Conservation (phyloP, 37 sponge, comb jelly and placozoan species). For the Aphrocallistes beatrix region DNA sequence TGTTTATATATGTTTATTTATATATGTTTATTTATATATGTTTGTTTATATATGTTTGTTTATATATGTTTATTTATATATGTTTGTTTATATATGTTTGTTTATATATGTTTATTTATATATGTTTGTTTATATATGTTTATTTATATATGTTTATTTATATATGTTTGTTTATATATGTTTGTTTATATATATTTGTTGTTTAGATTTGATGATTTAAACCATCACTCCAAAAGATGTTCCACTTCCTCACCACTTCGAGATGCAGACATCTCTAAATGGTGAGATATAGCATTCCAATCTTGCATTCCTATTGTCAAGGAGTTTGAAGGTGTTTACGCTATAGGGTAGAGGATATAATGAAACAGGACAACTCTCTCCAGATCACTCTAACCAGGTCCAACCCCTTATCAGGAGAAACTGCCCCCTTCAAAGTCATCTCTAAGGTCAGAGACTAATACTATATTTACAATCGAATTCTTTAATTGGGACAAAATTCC, state of each 20-base stretch:
- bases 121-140: not conserved
- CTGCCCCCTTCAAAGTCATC: slow-evolving; percentile 61
- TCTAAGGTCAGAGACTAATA: slow-evolving; percentile 61
- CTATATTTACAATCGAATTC: no score
- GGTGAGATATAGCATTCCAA: not conserved
- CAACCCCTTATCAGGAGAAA: not conserved
- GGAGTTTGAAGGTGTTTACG: no score
- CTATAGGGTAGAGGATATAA: not conserved
- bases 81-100: not conserved
- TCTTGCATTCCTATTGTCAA: no score
- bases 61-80: not conserved
- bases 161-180: not conserved
- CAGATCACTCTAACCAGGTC: not conserved
- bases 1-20: not conserved
- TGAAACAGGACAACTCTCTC: not conserved
- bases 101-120: not conserved
- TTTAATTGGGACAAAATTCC: no score
- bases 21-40: not conserved
- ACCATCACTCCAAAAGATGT: not conserved
- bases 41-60: not conserved
- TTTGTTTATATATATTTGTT: not conserved
- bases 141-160: not conserved
- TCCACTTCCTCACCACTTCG: not conserved
- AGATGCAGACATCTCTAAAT: not conserved
- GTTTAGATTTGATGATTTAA: not conserved